Evolutionary conservation across 2,888 invertebrate genomes (phyloP).

Genomic region (Heliconius charithonia): DNA sequence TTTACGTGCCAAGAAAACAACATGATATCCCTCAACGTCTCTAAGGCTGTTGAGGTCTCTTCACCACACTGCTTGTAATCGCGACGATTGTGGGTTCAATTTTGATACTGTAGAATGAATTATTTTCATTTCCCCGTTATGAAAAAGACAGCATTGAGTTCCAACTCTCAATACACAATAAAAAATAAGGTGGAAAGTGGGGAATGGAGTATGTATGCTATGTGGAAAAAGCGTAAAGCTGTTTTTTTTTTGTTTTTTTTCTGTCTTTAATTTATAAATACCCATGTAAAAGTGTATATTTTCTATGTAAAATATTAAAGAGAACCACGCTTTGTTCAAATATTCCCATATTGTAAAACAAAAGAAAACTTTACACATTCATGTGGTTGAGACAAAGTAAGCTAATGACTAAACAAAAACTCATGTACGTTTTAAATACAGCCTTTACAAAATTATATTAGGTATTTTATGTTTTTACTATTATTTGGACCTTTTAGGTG

Average conservation of each 20-base stretch:
- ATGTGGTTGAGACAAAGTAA: background rate
- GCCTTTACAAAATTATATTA: background rate
- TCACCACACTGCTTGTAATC: no score
- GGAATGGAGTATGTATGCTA: no score
- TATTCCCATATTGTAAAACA: slow-evolving; percentile 5
- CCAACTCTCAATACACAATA: background rate
- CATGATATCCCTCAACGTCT: no score
- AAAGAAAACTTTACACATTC: slow-evolving; percentile 28
- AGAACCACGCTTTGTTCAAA: background rate
- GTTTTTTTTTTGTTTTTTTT: background rate
- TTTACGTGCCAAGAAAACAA: no score
- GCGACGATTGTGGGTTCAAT: no score
- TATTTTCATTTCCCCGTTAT: no score
- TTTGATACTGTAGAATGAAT: no score
- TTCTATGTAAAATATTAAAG: background rate
- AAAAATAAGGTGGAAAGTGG: background rate
- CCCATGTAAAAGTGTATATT: background rate
- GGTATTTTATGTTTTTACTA: background rate
- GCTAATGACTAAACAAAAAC: slow-evolving; percentile 24
- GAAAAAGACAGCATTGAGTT: no score
- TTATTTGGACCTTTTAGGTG: no score
- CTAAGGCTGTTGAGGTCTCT: no score
- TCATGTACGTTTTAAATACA: slow-evolving; percentile 1
- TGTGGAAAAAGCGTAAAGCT: no score
- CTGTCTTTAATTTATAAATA: no score